Conservation (phyloP, 1,140 invertebrate species). For the Drosophila orosa region DNA sequence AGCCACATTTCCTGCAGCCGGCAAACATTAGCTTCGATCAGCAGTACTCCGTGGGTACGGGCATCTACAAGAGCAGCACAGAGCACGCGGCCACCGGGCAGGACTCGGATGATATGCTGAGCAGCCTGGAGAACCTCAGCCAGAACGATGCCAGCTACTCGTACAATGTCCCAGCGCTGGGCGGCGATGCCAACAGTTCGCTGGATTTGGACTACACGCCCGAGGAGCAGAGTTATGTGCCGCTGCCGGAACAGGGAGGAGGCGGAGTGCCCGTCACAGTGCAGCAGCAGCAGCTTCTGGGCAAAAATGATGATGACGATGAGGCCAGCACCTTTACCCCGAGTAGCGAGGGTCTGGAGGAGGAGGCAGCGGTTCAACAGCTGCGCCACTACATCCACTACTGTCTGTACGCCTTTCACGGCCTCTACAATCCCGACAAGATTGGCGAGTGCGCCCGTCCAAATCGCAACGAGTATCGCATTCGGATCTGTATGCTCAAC, state of each 20-base stretch:
- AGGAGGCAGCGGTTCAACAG: constrained; percentile 56
- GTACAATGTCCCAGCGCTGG: constrained; percentile 51
- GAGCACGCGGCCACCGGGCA: constrained; percentile 72
- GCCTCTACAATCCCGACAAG: constrained; percentile 85
- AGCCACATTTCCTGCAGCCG: constrained; percentile 74
- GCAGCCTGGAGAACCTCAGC: constrained; percentile 80
- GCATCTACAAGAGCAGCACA: constrained; percentile 74
- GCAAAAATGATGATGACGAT: constrained; percentile 35
- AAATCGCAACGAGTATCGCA: constrained; percentile 77
- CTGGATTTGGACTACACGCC: constrained; percentile 69
- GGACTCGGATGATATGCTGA: constrained; percentile 79
- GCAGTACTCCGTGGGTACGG: constrained; percentile 51
- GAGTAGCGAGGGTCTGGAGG: constrained; percentile 46
- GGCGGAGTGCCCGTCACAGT: neutral
- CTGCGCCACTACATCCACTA: constrained; percentile 85
- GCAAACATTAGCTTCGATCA: constrained; percentile 73
- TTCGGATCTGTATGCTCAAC: constrained; percentile 81
- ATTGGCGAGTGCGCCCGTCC: constrained; percentile 83
- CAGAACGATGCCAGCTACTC: constrained; percentile 74
- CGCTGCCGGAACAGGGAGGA: constrained; percentile 52
- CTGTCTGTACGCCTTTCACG: constrained; percentile 85
- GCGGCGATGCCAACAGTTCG: constrained; percentile 57
- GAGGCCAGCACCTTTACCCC: constrained; percentile 63
- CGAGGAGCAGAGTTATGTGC: constrained; percentile 78
- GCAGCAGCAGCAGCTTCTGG: constrained; percentile 35